phyloP scores from a whole-genome alignment of 2,888 invertebrate species.

The Leucoptera coffeella region DNA sequence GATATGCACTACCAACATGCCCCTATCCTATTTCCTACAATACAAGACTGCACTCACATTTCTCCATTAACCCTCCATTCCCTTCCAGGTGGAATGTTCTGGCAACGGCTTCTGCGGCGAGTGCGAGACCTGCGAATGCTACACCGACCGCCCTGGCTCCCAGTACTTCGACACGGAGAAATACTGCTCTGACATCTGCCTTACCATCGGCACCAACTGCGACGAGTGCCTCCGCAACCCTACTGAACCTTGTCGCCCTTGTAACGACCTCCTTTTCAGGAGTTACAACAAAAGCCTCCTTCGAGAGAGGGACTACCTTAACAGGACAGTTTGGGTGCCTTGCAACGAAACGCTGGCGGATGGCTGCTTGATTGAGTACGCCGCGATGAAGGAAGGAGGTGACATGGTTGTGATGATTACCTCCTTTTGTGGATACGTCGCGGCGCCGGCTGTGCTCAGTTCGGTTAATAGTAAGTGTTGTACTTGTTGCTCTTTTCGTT shows the following conservation, averaged over 20 bases:
- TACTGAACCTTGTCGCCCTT: constrained; percentile 2
- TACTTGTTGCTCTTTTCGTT: too few relatives aligned
- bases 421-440: neutral
- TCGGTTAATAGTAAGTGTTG: constrained; percentile 2
- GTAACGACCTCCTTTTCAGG: neutral
- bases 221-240: constrained; percentile 16
- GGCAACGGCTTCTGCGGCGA: constrained; percentile 25
- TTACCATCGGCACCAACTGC: constrained; percentile 12
- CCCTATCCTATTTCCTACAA: too few relatives aligned
- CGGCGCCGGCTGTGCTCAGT: neutral
- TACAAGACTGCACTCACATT: too few relatives aligned
- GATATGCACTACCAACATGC: too few relatives aligned
- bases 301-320: constrained; percentile 1
- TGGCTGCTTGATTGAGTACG: constrained; percentile 15
- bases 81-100: constrained; percentile 18
- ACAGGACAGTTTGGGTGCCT: constrained; percentile 19
- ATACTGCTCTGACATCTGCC: constrained; percentile 26
- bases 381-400: constrained; percentile 14
- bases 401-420: constrained; percentile 3
- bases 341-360: constrained; percentile 16
- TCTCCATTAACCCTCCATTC: neutral
- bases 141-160: constrained; percentile 16
- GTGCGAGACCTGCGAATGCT: constrained; percentile 24
- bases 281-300: neutral
- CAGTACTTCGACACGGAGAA: constrained; percentile 23